phyloP scores from a whole-genome alignment of 2,797 vertebrate species.

The Amblyopsis hoosieri region DNA sequence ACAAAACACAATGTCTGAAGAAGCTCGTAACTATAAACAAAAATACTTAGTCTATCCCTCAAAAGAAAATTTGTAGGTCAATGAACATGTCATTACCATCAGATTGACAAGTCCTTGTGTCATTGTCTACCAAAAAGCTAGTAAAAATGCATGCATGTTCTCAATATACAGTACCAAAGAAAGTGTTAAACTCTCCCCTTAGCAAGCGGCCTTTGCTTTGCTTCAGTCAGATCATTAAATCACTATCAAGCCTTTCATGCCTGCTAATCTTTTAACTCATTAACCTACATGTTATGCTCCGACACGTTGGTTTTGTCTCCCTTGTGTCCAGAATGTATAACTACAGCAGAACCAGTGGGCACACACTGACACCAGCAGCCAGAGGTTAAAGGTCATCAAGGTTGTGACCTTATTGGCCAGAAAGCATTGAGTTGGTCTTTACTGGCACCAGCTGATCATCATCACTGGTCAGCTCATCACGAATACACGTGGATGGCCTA shows the following conservation, averaged over 20 bases:
- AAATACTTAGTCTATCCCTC: no score
- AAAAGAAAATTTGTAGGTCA: no score
- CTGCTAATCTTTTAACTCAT: constrained; percentile 13
- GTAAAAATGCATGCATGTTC: no score
- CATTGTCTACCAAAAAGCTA: no score
- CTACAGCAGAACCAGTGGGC: constrained; percentile 35
- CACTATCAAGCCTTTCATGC: constrained; percentile 25
- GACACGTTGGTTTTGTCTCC: constrained; percentile 29
- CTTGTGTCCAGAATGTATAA: constrained; percentile 41
- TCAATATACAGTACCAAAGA: no score
- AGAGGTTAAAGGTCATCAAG: constrained; percentile 50
- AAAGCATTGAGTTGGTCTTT: constrained; percentile 43
- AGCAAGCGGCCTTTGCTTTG: constrained; percentile 1
- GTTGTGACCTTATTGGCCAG: constrained; percentile 53
- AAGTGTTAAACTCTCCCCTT: no score
- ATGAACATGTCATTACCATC: no score
- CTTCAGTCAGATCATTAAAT: constrained; percentile 32
- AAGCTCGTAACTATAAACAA: no score
- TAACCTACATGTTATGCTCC: constrained; percentile 37
- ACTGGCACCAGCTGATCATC: constrained; percentile 56
- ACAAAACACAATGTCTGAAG: neutral
- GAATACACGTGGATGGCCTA: constrained; percentile 19
- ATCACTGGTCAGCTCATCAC: constrained; percentile 41
- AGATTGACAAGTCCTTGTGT: no score
- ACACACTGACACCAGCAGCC: constrained; percentile 50